These are phyloP conservation scores for Rhinogobius similis DNA, from an alignment of 2,113 vertebrate species.

Conservation along the genomic window DNA sequence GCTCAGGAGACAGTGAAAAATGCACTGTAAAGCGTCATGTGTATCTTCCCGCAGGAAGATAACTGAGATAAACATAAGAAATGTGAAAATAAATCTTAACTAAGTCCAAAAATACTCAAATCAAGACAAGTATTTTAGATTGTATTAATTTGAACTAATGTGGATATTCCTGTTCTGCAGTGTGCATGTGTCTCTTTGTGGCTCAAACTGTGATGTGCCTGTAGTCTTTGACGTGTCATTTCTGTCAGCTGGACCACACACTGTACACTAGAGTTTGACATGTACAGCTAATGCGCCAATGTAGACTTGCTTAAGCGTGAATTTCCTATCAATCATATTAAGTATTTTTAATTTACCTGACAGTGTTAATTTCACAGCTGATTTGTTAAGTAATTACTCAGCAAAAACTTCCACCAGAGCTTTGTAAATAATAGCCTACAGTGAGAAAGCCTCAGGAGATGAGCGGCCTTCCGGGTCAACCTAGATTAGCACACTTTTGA, in stretches of 20 bases:
- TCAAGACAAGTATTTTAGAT: not conserved
- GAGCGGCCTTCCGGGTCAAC: slow-evolving; percentile 25
- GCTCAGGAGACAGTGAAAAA: not conserved
- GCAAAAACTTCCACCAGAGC: slow-evolving; percentile 24
- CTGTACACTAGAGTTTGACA: slow-evolving; percentile 38
- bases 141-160: not conserved
- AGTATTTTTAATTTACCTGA: slow-evolving; percentile 61
- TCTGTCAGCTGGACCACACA: slow-evolving; percentile 42
- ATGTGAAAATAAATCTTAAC: not conserved
- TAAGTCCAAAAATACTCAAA: not conserved
- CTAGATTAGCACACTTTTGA: slow-evolving; percentile 23
- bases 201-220: slow-evolving; percentile 67
- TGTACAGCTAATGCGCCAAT: slow-evolving; percentile 40
- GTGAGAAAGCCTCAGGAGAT: slow-evolving; percentile 19
- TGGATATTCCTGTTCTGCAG: not conserved
- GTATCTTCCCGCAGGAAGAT: not conserved
- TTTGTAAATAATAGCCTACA: slow-evolving; percentile 31
- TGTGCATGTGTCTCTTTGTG: slow-evolving; percentile 65
- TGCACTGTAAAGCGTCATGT: not conserved
- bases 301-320: slow-evolving; percentile 47
- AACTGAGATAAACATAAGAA: not conserved
- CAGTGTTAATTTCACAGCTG: slow-evolving; percentile 69
- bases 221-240: slow-evolving; percentile 64
- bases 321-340: slow-evolving; percentile 54
- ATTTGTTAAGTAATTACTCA: slow-evolving; percentile 59